A percentile compares a stretch with the other conserved stretches of the same genome.
phyloP scores from a whole-genome alignment of 1,140 invertebrate species.

The Leptinotarsa texana region DNA sequence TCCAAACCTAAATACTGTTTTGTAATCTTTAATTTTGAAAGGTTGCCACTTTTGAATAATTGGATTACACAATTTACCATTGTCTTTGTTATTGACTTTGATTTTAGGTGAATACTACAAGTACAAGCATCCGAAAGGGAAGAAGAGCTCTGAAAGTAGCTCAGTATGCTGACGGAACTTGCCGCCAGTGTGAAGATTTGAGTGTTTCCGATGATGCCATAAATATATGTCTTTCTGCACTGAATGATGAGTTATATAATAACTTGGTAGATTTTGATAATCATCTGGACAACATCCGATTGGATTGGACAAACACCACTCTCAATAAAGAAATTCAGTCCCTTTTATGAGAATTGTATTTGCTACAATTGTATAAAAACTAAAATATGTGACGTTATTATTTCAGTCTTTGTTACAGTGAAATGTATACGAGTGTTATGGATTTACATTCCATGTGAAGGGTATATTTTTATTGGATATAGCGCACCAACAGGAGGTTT shows the following conservation, averaged over 20 bases:
- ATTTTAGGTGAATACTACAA: constrained; percentile 75
- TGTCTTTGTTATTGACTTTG: constrained; percentile 14
- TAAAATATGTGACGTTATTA: too few relatives aligned
- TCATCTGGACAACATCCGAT: constrained; percentile 80
- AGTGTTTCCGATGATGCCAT: constrained; percentile 59
- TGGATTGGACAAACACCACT: constrained; percentile 79
- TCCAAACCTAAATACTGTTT: too few relatives aligned
- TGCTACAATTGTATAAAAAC: not conserved
- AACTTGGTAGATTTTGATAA: constrained; percentile 88
- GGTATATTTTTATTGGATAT: too few relatives aligned
- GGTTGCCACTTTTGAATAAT: too few relatives aligned
- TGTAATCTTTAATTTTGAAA: too few relatives aligned
- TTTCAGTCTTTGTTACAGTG: too few relatives aligned
- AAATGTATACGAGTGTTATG: too few relatives aligned
- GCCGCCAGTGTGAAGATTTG: constrained; percentile 59
- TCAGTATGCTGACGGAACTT: constrained; percentile 72
- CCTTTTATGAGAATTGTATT: constrained; percentile 14
- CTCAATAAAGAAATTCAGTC: constrained; percentile 50
- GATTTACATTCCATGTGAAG: too few relatives aligned
- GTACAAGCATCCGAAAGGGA: constrained; percentile 68
- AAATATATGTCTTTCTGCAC: constrained; percentile 67
- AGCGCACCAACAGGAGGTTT: too few relatives aligned
- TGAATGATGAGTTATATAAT: constrained; percentile 70
- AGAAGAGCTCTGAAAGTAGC: constrained; percentile 71
- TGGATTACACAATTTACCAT: too few relatives aligned